Percentiles rank a stretch among this genome's conserved stretches.
Conservation (phyloP, 2,113 vertebrate species). For the Neotragus moschatus region DNA sequence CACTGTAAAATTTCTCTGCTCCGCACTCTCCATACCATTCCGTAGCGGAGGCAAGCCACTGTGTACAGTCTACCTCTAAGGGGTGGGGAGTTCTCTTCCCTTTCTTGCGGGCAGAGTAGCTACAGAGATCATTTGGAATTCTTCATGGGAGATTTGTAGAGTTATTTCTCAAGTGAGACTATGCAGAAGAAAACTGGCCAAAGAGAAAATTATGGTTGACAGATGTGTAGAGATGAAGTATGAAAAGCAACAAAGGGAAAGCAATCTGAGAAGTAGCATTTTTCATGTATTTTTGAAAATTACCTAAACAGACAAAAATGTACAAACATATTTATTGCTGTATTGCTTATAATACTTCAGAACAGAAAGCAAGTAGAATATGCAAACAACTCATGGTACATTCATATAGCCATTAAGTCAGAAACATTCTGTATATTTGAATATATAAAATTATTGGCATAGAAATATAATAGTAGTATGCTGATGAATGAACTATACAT, state of each 20-base stretch:
- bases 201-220: not conserved
- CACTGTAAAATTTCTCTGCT: fast-evolving
- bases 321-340: not conserved
- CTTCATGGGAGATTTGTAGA: not conserved
- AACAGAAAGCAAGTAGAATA: not conserved
- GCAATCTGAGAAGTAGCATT: not conserved
- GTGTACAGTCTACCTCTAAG: fast-evolving
- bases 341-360: not conserved
- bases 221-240: not conserved
- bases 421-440: not conserved
- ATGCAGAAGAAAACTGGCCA: not conserved
- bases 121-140: not conserved
- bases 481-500: not conserved
- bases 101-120: not conserved
- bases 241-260: not conserved
- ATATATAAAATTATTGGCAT: not conserved
- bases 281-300: conserved; percentile 17
- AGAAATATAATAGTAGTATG: not conserved
- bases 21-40: fast-evolving
- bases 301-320: not conserved
- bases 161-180: not conserved
- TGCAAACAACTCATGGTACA: not conserved
- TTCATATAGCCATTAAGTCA: not conserved
- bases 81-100: not conserved
- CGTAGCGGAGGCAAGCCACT: not conserved